phyloP scores from a whole-genome alignment of 2,888 invertebrate species.

The Cerastis leucographa region DNA sequence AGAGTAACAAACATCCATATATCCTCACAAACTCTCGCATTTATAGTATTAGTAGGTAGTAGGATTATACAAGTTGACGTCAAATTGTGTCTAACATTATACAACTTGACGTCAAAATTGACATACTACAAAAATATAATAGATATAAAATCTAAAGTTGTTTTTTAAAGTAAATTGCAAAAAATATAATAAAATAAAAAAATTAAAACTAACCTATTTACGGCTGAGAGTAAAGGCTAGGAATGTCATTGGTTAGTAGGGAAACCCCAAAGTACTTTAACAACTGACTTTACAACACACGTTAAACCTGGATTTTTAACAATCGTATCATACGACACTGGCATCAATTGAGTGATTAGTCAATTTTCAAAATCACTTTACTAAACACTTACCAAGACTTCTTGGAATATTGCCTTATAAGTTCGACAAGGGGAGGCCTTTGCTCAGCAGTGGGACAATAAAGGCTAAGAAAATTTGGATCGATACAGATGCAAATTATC shows the following conservation, averaged over 20 bases:
- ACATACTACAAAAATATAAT: background rate
- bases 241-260: background rate
- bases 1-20: too few relatives aligned
- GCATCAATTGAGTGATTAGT: background rate
- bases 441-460: too few relatives aligned
- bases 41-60: too few relatives aligned
- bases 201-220: background rate
- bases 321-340: background rate
- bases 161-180: background rate
- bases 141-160: background rate
- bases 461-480: too few relatives aligned
- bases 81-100: background rate
- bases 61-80: conserved; percentile 21
- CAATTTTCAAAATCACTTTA: background rate
- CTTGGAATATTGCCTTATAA: background rate
- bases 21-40: too few relatives aligned
- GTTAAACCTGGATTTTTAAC: conserved; percentile 6
- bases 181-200: background rate
- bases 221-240: background rate
- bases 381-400: background rate
- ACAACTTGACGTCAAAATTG: conserved; percentile 7
- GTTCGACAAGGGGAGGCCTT: too few relatives aligned
- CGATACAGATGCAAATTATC: too few relatives aligned
- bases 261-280: background rate
- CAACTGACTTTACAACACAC: background rate